Percentiles rank a stretch among this genome's conserved stretches.
phyloP scores from a whole-genome alignment of 2,113 vertebrate genomes.

The Seriola aureovittata region DNA sequence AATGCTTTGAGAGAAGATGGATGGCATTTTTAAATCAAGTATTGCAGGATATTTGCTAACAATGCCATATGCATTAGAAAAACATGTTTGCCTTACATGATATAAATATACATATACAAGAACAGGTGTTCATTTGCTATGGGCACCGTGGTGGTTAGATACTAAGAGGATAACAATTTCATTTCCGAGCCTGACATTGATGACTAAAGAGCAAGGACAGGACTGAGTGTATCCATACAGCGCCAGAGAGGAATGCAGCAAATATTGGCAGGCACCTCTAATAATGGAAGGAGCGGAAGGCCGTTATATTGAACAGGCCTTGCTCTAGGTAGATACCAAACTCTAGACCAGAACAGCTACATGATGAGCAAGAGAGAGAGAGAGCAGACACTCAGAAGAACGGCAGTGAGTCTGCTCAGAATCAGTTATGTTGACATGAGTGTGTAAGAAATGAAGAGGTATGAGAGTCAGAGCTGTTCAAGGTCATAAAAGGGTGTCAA shows the following conservation, averaged over 20 bases:
- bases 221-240: neutral
- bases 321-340: constrained; percentile 26
- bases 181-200: constrained; percentile 22
- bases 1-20: neutral
- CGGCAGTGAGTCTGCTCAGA: neutral
- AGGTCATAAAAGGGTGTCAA: constrained; percentile 27
- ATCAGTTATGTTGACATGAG: neutral
- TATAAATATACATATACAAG: neutral
- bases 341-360: neutral
- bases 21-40: neutral
- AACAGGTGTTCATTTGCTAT: neutral
- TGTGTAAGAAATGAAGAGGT: neutral
- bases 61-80: neutral
- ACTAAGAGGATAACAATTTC: neutral
- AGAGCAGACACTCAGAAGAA: neutral
- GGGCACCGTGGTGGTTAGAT: neutral
- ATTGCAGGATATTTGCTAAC: neutral
- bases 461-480: constrained; percentile 7
- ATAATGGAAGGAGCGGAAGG: constrained; percentile 58
- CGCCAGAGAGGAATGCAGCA: constrained; percentile 30
- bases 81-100: neutral
- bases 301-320: constrained; percentile 46
- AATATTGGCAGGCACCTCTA: constrained; percentile 37
- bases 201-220: constrained; percentile 22
- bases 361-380: constrained; percentile 3